Evolutionary conservation across 1,140 invertebrate species (phyloP), one percentile per base, ranked within the genome.

Genomic region (Melanaphis sacchari): DNA sequence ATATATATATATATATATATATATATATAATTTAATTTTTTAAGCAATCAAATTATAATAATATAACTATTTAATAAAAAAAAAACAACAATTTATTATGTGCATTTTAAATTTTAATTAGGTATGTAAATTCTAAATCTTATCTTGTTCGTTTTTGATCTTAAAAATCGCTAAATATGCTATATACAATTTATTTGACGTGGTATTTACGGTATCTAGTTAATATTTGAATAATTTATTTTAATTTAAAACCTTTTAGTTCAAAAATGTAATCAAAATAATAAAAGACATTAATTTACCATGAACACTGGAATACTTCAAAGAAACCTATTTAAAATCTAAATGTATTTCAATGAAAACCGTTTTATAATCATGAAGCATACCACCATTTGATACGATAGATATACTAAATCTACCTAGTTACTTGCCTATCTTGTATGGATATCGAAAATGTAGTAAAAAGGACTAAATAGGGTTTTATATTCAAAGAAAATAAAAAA

Each of bases 41-140:
- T 11, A 38, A 41, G 24, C 36, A 38, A 41, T 84, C 8, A 82
- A 82, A 8, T 82, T 1, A 38, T 40, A 84, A 84, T 41, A 41
- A 41, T 40, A 84, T 24, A 46, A 2, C 46, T 46, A 59, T 59
- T 59, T 59, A 59, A 31, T 31, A 59, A 59, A 59, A 11, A 59
- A 59, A 59, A 11, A 11, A 59, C 54, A 41, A 43, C 40, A 11
- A 43, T 85, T 85, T 85, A 40, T 85, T 85, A 85, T 85, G 38
- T 85, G 82, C 82, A 41, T 41, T 85, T 85, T 85, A 85, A 85
- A 41, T 85, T 85, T 2, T 85, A 85, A 85, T 85, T 85, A 85
- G 24, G 8, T 85, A 41, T 85, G 40, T 85, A 43, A 66, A 66
- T 66, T 26, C 24, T 31, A 85, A n/a, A 66, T 18, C 4, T n/a